These are phyloP conservation scores for Hemiscyllium ocellatum DNA, from an alignment of 2,113 vertebrate species.

Conservation along the genomic window DNA sequence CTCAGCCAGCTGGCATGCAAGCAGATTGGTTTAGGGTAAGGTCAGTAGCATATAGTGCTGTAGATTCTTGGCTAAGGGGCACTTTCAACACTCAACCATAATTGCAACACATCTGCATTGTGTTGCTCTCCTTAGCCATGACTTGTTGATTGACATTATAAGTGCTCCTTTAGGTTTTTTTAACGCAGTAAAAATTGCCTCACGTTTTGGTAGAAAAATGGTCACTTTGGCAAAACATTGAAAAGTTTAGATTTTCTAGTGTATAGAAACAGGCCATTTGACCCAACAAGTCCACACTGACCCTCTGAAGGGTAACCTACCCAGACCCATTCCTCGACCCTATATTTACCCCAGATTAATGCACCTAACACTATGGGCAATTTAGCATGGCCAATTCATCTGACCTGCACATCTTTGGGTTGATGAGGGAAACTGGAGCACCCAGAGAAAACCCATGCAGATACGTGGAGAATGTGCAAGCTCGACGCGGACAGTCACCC, in stretches of 20 bases:
- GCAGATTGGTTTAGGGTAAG: constrained; percentile 96
- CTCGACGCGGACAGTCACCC: too few relatives aligned
- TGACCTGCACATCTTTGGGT: too few relatives aligned
- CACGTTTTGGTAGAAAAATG: background rate
- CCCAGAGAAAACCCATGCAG: too few relatives aligned
- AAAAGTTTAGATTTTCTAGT: background rate
- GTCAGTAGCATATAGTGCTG: constrained; percentile 68
- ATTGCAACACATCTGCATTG: background rate
- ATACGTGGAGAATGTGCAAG: too few relatives aligned
- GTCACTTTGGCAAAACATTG: background rate
- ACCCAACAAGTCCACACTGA: too few relatives aligned
- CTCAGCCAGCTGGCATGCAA: constrained; percentile 77
- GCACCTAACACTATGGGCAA: too few relatives aligned
- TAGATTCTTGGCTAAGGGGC: background rate
- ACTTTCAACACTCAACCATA: constrained; percentile 15
- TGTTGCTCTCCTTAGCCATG: background rate
- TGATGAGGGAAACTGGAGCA: too few relatives aligned
- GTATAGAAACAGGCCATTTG: too few relatives aligned
- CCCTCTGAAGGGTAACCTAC: too few relatives aligned
- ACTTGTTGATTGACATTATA: background rate
- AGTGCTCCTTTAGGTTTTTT: background rate
- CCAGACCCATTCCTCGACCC: too few relatives aligned
- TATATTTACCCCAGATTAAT: too few relatives aligned
- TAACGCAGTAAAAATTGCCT: background rate
- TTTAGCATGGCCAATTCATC: too few relatives aligned